These are phyloP conservation scores for Girardinichthys multiradiatus DNA, from an alignment of 2,113 vertebrate species.

Conservation along the genomic window DNA sequence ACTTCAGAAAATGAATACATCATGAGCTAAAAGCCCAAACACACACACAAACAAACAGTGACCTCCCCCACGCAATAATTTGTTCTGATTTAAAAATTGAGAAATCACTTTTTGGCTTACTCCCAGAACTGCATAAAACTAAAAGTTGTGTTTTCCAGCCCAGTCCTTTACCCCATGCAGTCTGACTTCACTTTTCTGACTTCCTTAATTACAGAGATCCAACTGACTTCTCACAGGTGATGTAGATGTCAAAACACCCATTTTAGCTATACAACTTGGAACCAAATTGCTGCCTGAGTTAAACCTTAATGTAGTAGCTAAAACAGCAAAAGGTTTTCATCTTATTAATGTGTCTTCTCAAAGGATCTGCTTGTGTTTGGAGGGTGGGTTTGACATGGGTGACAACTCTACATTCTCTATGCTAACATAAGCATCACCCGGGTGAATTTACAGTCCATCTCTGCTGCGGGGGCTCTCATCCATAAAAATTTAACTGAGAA, in stretches of 20 bases:
- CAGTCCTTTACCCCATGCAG: neutral
- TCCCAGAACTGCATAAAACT: too few relatives aligned
- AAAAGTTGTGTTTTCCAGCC: too few relatives aligned
- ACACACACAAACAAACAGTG: too few relatives aligned
- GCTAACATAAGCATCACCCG: conserved; percentile 38
- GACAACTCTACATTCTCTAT: conserved; percentile 48
- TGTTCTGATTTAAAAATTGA: too few relatives aligned
- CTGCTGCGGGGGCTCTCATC: conserved; percentile 36
- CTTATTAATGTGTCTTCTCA: conserved; percentile 30
- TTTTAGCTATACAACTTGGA: neutral
- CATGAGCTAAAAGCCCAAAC: too few relatives aligned
- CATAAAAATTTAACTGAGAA: conserved; percentile 44
- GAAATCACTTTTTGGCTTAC: too few relatives aligned
- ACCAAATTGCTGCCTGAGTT: neutral
- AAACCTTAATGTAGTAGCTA: conserved; percentile 1
- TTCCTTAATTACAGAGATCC: conserved; percentile 5
- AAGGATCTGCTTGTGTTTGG: conserved; percentile 12
- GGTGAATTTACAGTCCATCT: conserved; percentile 58
- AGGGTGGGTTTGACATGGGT: conserved; percentile 33
- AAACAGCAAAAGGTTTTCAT: conserved; percentile 13
- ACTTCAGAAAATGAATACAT: too few relatives aligned
- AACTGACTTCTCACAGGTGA: neutral
- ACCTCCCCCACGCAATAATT: too few relatives aligned
- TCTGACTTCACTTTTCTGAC: neutral
- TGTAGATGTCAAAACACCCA: neutral